Percentiles rank a stretch among this genome's conserved stretches.
These are phyloP conservation scores for Mesoligia furuncula DNA, from an alignment of 2,888 invertebrate genomes.

Conservation along the genomic window DNA sequence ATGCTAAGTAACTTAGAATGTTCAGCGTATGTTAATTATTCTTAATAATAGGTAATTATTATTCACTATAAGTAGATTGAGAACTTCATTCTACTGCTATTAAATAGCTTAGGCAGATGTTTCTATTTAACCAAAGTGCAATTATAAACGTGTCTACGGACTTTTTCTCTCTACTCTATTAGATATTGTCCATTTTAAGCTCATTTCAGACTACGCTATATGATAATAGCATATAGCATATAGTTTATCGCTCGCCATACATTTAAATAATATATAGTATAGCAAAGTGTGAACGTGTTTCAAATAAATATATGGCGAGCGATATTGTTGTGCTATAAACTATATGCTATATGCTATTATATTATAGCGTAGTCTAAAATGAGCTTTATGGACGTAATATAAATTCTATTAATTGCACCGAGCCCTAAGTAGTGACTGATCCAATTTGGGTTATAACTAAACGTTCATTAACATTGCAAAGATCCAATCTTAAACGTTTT, in stretches of 20 bases:
- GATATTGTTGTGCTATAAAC: no score
- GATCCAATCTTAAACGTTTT: constrained; percentile 25
- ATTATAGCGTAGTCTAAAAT: no score
- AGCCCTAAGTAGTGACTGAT: constrained; percentile 6
- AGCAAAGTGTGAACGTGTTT: no score
- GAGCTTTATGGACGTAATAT: background rate
- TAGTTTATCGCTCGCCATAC: no score
- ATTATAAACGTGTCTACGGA: constrained; percentile 1
- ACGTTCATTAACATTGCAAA: constrained; percentile 38
- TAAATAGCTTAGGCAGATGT: constrained; percentile 46
- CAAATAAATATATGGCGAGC: no score
- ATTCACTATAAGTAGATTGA: constrained; percentile 9
- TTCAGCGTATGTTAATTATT: constrained; percentile 41
- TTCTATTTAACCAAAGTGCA: constrained; percentile 5
- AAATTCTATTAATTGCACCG: constrained; percentile 7
- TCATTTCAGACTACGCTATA: no score
- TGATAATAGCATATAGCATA: no score
- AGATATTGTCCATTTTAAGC: background rate
- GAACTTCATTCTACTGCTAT: constrained; percentile 20
- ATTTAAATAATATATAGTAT: no score
- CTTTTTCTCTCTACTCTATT: background rate
- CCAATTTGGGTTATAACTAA: constrained; percentile 32
- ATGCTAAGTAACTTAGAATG: constrained; percentile 42
- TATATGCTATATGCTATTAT: no score
- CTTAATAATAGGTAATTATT: constrained; percentile 42